Base-by-base conservation (phyloP, 2,797 vertebrate species). In the Corythornis leucogaster region DNA sequence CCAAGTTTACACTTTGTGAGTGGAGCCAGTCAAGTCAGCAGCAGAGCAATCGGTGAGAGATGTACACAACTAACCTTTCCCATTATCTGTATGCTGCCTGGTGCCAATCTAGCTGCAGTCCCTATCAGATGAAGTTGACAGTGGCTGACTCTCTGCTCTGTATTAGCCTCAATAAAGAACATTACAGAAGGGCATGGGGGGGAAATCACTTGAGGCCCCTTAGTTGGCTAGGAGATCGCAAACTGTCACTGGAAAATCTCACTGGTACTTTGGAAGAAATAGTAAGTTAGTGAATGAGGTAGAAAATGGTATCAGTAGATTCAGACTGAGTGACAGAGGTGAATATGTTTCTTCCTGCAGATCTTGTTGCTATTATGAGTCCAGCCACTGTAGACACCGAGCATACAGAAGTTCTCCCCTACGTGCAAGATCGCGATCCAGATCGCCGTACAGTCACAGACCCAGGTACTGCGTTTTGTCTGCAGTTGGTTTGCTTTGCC, bases 281-380 rank as follows among this genome's bases (percentile, higher is more conserved):
- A 74, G 20, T 61, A 19, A 22, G 35, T 89, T 92, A 10, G 24
- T 58, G 40, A 30, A 74, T 51, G 30, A 92, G 9, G 22, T 83
- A 42, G 70, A 81, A 71, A 76, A 40, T 38, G 42, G 26, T 78
- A 59, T 87, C 15, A 12, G 0, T 82, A 76, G 54, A 68, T 55
- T 76, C 46, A 71, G 33, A 42, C 40, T 84, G 55, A 82, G 61
- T 88, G 85, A 92, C 87, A 90, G 88, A 74, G 53, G 85, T 71
- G 80, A 94, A 96, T 73, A 40, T 92, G 63, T 91, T 93, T 94
- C 51, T 93, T 83, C 68, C 87, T 82, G 28, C 97, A 99, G 99
- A 98, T 99, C 98, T 98, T 98, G 98, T 97, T 98, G 98, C 96
- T 98, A 97, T 98, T 98, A 97, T 75, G 99, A 99, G 95, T 97